phyloP scores from a whole-genome alignment of 2,113 vertebrate genomes.

The Serinus canaria region DNA sequence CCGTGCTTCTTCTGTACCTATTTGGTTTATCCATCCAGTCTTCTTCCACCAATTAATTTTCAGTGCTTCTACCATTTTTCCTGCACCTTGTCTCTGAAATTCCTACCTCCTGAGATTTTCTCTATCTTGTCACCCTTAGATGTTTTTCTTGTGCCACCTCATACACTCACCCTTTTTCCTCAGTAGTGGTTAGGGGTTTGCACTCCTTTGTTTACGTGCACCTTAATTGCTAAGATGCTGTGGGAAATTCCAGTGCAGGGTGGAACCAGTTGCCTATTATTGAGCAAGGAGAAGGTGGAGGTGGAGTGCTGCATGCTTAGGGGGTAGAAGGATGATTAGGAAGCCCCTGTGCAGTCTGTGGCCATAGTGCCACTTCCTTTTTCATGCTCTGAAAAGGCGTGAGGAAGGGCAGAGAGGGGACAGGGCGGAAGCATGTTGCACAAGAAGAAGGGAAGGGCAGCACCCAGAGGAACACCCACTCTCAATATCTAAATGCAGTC shows the following conservation, averaged over 20 bases:
- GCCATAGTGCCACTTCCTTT: not conserved
- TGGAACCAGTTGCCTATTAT: not conserved
- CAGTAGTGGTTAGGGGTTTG: not conserved
- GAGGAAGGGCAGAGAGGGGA: not conserved
- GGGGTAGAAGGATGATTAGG: not conserved
- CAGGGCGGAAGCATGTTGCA: not conserved
- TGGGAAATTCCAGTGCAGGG: not conserved
- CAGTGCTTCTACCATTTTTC: not conserved
- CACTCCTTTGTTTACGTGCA: not conserved
- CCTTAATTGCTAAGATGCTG: not conserved
- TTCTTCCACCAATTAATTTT: not conserved
- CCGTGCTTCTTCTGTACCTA: not conserved
- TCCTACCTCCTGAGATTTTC: not conserved
- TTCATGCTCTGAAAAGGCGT: not conserved
- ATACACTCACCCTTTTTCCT: not conserved
- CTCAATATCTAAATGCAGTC: not conserved
- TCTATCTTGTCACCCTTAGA: not conserved
- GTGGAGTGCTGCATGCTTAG: not conserved
- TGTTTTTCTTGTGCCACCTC: not conserved
- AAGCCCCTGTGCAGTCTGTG: not conserved
- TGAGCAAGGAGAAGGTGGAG: conserved; percentile 10
- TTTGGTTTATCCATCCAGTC: not conserved
- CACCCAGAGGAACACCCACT: not conserved
- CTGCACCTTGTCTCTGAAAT: not conserved
- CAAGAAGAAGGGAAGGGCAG: not conserved